Evolutionary conservation across 2,797 vertebrate species (phyloP).

Genomic region (Anas georgica): DNA sequence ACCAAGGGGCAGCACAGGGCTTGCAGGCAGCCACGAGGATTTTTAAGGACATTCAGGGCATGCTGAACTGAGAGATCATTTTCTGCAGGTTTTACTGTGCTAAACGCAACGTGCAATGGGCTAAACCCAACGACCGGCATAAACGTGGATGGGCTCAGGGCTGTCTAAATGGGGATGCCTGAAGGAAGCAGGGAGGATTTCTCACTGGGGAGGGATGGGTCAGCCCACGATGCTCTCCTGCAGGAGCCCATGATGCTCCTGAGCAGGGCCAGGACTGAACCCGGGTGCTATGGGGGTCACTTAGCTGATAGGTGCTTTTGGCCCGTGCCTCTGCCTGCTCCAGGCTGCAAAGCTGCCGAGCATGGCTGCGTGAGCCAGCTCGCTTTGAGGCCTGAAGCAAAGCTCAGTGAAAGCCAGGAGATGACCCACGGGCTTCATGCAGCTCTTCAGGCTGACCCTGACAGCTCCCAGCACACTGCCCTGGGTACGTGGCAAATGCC

Average conservation of each 20-base stretch:
- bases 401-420: neutral
- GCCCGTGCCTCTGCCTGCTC: neutral
- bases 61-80: neutral
- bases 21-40: neutral
- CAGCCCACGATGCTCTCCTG: neutral
- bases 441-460: neutral
- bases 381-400: neutral
- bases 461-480: neutral
- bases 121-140: neutral
- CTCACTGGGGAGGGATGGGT: neutral
- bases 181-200: neutral
- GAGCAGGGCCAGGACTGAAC: neutral
- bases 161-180: neutral
- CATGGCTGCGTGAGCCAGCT: fast-evolving
- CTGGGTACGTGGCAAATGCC: neutral
- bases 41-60: neutral
- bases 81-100: neutral
- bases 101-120: neutral
- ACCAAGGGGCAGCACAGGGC: neutral
- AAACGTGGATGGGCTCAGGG: neutral
- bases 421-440: neutral
- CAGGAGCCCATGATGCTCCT: too few species aligned
- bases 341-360: fast-evolving
- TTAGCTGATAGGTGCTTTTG: neutral
- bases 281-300: fast-evolving